Base-by-base conservation (phyloP, 2,888 invertebrate species). In the Helobdella robusta region DNA sequence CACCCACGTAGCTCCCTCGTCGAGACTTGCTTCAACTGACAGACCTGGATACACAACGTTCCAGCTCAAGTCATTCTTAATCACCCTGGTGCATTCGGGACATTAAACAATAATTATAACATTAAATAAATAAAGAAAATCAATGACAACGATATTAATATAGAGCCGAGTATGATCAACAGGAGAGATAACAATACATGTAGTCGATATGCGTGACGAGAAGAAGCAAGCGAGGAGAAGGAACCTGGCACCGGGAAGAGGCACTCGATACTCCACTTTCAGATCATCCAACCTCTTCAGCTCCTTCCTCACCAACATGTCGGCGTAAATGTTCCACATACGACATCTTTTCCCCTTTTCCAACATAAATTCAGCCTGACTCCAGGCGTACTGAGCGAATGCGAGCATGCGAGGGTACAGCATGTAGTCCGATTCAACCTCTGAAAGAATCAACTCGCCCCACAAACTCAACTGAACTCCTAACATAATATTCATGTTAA, bases 401-500 rank as follows among this genome's bases (percentile, higher is more conserved):
- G 76, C 75, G 73, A 76, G 8, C 34, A 70, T 8, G 8, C 70
- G 61, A 4, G 70, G 70, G 50, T 48, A 70, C 44, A 70, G 23
- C 69, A 70, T 70, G 50, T 67, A 48, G 30, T 70, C 54, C 18
- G 58, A 34, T 6, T 66, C 61, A 15, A n/a, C 59, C 6, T 11
- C 20, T 6, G 48, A 67, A 8, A 66, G 36, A 8, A 68, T 46
- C 6, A 74, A 71, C 65, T 77, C 77, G 35, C 75, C 73, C 74
- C 74, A 77, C n/a, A 76, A 46, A 20, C 75, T 71, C 11, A 74
- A 76, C 63, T 77, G 75, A 44, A 77, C 73, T 54, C 77, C 77
- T 77, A 66, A 11, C 28, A 48, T 20, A 46, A 8, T 11, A 25
- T 25, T 23, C 32, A 44, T n/a, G n/a, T n/a, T n/a, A n/a, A n/a